Conservation (phyloP, 2,888 invertebrate genomes). For the Pardosa pseudoannulata region DNA sequence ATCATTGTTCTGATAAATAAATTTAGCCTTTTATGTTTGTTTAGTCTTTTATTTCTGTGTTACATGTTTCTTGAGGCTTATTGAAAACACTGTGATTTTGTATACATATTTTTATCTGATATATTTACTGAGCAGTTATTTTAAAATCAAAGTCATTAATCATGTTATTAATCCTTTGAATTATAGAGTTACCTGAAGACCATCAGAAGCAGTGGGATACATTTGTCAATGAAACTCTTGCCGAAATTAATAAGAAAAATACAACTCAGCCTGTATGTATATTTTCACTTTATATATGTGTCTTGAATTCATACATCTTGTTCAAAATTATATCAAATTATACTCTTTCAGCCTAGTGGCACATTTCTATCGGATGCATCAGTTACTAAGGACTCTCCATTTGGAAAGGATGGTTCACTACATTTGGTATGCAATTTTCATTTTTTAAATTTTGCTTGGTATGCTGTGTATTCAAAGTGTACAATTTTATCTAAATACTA, state of each 20-base stretch:
- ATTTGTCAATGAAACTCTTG: slow-evolving; percentile 78
- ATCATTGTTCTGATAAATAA: too few species aligned
- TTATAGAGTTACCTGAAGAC: slow-evolving; percentile 78
- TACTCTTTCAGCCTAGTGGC: slow-evolving; percentile 76
- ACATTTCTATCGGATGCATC: slow-evolving; percentile 78
- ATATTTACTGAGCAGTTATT: too few species aligned
- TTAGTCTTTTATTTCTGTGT: too few species aligned
- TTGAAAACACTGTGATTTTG: too few species aligned
- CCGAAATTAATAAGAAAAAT: slow-evolving; percentile 79
- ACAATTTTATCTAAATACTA: too few species aligned
- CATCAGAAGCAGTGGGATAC: slow-evolving; percentile 78
- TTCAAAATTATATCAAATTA: neutral
- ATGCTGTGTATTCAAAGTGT: too few species aligned
- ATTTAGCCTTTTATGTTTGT: too few species aligned
- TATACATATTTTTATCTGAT: too few species aligned
- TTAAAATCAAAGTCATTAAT: too few species aligned
- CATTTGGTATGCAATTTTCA: slow-evolving; percentile 80
- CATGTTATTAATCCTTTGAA: neutral
- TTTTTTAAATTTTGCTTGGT: too few species aligned
- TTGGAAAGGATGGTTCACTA: slow-evolving; percentile 79
- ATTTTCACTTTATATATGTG: neutral
- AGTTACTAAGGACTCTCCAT: slow-evolving; percentile 80
- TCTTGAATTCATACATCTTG: too few species aligned
- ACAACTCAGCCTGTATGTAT: slow-evolving; percentile 78
- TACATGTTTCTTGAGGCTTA: too few species aligned